These are phyloP conservation scores for Cinclus mexicanus DNA, from an alignment of 2,113 vertebrate species.

Conservation along the genomic window DNA sequence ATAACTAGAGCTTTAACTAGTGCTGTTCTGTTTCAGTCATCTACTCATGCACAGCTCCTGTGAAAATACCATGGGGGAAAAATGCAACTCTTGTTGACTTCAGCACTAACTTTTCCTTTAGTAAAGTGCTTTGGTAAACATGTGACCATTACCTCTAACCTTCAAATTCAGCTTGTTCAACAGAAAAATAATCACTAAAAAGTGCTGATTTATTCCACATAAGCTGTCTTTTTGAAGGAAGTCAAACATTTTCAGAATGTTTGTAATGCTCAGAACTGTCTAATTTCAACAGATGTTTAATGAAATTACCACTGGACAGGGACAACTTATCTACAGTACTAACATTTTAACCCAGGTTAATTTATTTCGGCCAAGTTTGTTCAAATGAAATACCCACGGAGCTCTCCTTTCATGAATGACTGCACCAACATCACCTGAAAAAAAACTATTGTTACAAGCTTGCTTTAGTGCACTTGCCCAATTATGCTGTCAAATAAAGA, in stretches of 20 bases:
- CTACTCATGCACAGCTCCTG: background rate
- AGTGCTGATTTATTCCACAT: background rate
- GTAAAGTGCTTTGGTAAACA: background rate
- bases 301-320: background rate
- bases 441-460: background rate
- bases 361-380: background rate
- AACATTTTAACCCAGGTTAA: background rate
- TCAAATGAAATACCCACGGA: background rate
- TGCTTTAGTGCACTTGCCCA: background rate
- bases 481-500: background rate
- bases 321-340: background rate
- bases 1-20: background rate
- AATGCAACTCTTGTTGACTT: background rate
- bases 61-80: background rate
- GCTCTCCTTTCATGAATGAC: background rate
- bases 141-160: background rate
- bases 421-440: background rate
- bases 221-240: background rate
- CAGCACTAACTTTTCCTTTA: background rate
- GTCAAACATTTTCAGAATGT: background rate
- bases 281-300: background rate
- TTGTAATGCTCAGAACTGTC: background rate
- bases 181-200: background rate
- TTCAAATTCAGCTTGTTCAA: background rate
- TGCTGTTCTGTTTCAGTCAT: background rate